Base-by-base conservation (phyloP, 2,888 invertebrate genomes). In the Flabesymbios commensalis region DNA sequence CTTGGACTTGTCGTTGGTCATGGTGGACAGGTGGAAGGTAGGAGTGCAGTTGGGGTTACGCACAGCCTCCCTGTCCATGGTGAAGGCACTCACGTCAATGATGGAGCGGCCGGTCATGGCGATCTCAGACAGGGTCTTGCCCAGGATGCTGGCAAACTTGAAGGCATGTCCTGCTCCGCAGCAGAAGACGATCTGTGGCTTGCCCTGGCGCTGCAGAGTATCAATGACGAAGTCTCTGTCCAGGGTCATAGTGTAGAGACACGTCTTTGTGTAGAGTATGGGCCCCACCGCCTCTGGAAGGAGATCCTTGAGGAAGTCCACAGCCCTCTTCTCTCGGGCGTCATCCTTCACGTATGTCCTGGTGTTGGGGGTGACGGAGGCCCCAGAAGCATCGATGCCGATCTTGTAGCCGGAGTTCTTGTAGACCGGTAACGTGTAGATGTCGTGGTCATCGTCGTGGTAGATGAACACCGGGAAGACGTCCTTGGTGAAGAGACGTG, bases 101-200 rank as follows among this genome's bases (percentile, higher is more conserved):
- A 70, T 58, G 0, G 78, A 77, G 10, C 49, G 53, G 0, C 78
- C 78, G 33, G 75, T 72, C 4, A 77, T 65, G 0, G 78, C 78
- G 65, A 79, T 45, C 61, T 80, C 74, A 51, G 72, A 73, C 26
- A 80, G 65, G 5, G 79, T 77, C 64, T 75, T 76, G 2, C 80
- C 80, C 26, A 80, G 64, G 1, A 80, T 67, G 47, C 74, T 69
- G 14, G 79, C 77, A 67, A 78, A 80, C 80, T 80, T 80, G 71
- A 69, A 80, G 0, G 76, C 79, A 58, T 80, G 80, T 0, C 78
- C 79, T 28, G 79, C 79, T 1, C 80, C 80, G 56, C 72, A 72
- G 57, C 78, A 79, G 1, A 79, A 61, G 26, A 77, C 70, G 31
- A 80, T 72, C 60, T 79, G 75, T 14, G 76, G 71, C 59, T 66